Conservation (phyloP, 2,888 invertebrate species). For the Thereva unica region DNA sequence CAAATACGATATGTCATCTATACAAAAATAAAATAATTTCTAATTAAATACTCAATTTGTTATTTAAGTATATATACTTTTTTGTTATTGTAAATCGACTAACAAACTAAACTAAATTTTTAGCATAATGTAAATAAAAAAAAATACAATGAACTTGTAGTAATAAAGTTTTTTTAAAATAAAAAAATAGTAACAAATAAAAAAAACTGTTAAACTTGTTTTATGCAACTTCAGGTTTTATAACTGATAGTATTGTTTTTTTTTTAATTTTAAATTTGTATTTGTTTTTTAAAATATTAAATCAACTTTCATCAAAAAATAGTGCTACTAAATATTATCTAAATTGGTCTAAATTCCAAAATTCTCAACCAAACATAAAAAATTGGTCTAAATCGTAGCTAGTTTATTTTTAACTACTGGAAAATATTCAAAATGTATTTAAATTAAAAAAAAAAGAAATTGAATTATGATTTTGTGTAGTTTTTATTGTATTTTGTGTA, state of each 20-base stretch:
- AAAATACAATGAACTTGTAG: not conserved
- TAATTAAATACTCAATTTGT: no score
- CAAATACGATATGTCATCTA: no score
- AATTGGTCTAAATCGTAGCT: no score
- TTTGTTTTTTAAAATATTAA: not conserved
- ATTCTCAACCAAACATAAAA: not conserved
- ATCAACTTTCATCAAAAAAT: not conserved
- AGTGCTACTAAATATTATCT: conserved; percentile 16
- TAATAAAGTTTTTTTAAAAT: not conserved
- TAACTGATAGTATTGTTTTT: conserved; percentile 31
- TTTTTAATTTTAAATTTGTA: conserved; percentile 7
- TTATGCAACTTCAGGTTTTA: conserved; percentile 36
- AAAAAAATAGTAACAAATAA: conserved; percentile 17
- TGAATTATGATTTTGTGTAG: no score
- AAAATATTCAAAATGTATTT: no score
- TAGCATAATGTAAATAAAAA: not conserved
- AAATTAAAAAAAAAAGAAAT: no score
- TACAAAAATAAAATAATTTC: no score
- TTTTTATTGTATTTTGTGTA: no score
- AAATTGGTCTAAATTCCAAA: conserved; percentile 24
- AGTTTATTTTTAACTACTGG: no score
- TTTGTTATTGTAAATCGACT: no score
- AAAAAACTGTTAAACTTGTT: conserved; percentile 10
- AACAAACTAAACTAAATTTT: no score
- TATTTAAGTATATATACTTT: no score